Percentiles rank a stretch among this genome's conserved stretches.
Conservation (phyloP, 2,888 invertebrate genomes). For the Salpingus planirostris region DNA sequence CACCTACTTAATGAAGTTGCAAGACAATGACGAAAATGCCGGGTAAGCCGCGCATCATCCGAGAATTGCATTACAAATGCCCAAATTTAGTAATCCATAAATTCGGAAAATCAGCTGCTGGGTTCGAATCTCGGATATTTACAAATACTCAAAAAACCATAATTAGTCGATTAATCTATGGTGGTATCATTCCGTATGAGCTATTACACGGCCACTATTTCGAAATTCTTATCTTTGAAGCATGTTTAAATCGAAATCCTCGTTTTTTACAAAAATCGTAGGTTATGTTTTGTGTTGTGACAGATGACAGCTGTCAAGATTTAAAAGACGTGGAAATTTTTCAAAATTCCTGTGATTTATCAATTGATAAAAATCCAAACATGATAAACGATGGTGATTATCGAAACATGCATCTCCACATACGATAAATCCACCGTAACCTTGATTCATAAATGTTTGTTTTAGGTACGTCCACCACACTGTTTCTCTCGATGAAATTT, state of each 20-base stretch:
- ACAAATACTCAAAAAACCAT: too few relatives aligned
- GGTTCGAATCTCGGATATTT: constrained; percentile 13
- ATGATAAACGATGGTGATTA: too few relatives aligned
- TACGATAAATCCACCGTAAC: too few relatives aligned
- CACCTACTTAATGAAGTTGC: constrained; percentile 39
- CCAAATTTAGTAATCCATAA: constrained; percentile 28
- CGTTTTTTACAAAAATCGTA: too few relatives aligned
- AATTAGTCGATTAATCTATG: too few relatives aligned
- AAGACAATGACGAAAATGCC: constrained; percentile 41
- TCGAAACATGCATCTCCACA: too few relatives aligned
- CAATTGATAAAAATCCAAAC: too few relatives aligned
- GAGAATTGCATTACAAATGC: constrained; percentile 14
- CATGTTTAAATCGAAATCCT: neutral
- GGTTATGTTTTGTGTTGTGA: too few relatives aligned
- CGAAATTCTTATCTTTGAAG: neutral
- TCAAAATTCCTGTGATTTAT: too few relatives aligned
- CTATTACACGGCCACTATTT: neutral
- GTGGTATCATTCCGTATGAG: too few relatives aligned
- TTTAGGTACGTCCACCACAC: constrained; percentile 61
- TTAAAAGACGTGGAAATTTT: too few relatives aligned
- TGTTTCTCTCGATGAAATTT: constrained; percentile 59
- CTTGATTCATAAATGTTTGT: constrained; percentile 20
- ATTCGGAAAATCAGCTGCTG: constrained; percentile 18
- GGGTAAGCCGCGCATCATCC: constrained; percentile 35
- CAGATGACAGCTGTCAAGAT: too few relatives aligned